Conservation (phyloP, 2,797 vertebrate genomes). For the Neosalanx taihuensis region DNA sequence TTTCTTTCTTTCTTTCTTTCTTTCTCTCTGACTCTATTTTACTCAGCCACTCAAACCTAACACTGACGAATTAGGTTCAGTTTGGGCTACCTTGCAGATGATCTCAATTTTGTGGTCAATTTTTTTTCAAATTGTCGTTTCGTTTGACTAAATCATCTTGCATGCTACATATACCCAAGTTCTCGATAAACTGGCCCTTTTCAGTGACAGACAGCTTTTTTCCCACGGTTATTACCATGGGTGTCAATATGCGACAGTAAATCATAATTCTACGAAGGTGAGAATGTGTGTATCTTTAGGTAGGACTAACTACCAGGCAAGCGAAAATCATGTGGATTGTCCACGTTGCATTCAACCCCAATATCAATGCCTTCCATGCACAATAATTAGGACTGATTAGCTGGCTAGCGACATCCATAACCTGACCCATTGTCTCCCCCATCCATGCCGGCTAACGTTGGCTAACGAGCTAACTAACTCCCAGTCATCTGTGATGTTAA, state of each 20-base stretch:
- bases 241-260: neutral
- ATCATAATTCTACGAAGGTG: neutral
- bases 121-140: neutral
- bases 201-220: neutral
- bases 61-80: neutral
- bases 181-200: neutral
- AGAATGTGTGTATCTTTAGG: neutral
- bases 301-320: neutral
- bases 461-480: neutral
- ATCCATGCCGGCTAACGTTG: conserved; percentile 33
- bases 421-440: conserved; percentile 56
- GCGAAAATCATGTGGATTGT: too few relatives aligned
- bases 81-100: neutral
- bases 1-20: neutral
- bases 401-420: conserved; percentile 33
- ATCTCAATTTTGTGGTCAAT: too few relatives aligned
- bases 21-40: neutral
- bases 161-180: neutral
- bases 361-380: neutral
- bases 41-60: neutral
- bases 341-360: too few relatives aligned
- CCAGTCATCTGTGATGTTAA: neutral
- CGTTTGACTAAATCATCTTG: neutral
- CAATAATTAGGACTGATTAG: neutral
- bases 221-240: neutral